Percentiles rank a stretch among this genome's conserved stretches.
These are phyloP conservation scores for Caenorhabditis angaria DNA, from an alignment of 2,888 invertebrate species.

Conservation along the genomic window DNA sequence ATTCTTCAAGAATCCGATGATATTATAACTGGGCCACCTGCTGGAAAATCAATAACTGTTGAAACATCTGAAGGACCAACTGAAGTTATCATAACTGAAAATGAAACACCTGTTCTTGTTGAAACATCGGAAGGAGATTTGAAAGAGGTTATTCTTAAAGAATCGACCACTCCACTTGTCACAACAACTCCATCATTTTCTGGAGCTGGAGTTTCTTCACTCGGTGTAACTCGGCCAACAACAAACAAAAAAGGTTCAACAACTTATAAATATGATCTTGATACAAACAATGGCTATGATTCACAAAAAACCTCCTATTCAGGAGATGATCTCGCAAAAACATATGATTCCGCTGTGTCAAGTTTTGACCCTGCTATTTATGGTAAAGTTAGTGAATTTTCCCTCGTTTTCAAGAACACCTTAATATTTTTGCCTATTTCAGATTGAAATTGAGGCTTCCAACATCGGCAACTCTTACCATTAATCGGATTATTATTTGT, in stretches of 20 bases:
- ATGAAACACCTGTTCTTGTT: background rate
- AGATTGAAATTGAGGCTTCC: constrained; percentile 1
- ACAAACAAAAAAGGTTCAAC: background rate
- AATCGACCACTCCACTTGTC: background rate
- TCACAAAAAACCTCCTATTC: background rate
- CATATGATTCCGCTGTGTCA: background rate
- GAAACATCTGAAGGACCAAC: background rate
- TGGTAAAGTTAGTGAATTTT: background rate
- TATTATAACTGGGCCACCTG: background rate
- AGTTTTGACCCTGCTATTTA: background rate
- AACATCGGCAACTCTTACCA: background rate
- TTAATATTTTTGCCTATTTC: background rate
- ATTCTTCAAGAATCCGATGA: background rate
- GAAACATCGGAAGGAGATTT: background rate
- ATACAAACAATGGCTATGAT: background rate
- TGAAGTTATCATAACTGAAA: background rate
- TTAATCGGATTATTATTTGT: background rate
- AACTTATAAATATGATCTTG: background rate
- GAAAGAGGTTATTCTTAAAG: background rate
- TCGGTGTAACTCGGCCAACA: background rate
- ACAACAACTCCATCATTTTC: background rate
- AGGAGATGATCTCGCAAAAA: background rate
- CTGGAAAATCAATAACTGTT: background rate
- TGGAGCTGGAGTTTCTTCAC: background rate
- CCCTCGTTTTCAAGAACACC: background rate